Evolutionary conservation across 2,888 invertebrate species (phyloP).

Genomic region (Thymelicus sylvestris): DNA sequence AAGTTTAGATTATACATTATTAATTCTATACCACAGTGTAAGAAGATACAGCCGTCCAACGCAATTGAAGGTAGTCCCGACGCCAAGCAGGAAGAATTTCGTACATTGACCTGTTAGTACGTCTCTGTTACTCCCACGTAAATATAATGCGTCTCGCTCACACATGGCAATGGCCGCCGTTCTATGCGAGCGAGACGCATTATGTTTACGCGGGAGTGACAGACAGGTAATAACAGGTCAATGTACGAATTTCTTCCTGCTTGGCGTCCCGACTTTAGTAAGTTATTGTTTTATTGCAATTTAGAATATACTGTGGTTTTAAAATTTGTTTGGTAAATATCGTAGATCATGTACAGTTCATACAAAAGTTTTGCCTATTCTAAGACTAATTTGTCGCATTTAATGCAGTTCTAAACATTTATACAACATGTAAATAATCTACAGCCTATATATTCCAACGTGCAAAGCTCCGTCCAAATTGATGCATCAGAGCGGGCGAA

Average conservation of each 20-base stretch:
- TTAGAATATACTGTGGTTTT: neutral
- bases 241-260: no score
- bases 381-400: constrained; percentile 12
- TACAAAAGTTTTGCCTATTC: constrained; percentile 1
- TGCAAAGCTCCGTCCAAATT: neutral
- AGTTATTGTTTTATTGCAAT: neutral
- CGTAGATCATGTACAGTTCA: neutral
- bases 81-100: no score
- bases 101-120: no score
- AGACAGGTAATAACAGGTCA: no score
- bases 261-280: no score
- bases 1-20: neutral
- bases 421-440: neutral
- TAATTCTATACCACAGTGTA: neutral
- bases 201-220: no score
- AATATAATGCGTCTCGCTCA: no score
- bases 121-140: no score
- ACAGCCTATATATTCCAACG: neutral
- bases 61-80: no score
- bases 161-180: no score
- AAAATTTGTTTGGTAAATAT: no score
- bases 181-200: no score
- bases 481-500: neutral
- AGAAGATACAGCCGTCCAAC: neutral
- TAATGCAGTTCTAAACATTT: neutral